Evolutionary conservation across 2,113 vertebrate species (phyloP).

Genomic region (Vicugna pacos): DNA sequence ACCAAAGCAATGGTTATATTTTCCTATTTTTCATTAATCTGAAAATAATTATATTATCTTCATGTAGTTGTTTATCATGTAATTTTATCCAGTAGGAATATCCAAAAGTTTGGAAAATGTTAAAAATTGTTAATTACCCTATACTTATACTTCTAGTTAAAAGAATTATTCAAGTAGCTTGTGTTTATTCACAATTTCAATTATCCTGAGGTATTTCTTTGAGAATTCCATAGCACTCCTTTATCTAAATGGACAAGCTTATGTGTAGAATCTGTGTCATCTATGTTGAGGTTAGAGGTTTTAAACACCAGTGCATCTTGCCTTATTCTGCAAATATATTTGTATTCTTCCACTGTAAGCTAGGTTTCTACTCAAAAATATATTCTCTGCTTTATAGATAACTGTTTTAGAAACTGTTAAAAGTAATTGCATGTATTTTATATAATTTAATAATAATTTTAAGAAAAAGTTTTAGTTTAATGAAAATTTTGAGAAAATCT

Average conservation of each 20-base stretch:
- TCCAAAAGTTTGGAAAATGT: background rate
- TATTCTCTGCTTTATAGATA: background rate
- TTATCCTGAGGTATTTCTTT: background rate
- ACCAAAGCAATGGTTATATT: background rate
- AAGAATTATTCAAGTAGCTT: background rate
- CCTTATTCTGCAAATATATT: background rate
- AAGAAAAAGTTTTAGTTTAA: too few relatives aligned
- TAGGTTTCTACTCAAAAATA: background rate
- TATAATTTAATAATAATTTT: background rate
- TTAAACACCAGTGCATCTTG: background rate
- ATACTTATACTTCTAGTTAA: background rate
- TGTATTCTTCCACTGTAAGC: background rate
- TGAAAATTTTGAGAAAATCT: background rate
- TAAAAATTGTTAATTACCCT: background rate
- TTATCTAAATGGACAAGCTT: background rate
- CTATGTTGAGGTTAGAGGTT: background rate
- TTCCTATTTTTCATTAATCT: constrained; percentile 42
- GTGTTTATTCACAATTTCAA: background rate
- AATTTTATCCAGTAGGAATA: background rate
- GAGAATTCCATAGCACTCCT: background rate
- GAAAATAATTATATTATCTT: background rate
- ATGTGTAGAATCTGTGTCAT: background rate
- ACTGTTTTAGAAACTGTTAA: background rate
- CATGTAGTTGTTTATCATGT: background rate
- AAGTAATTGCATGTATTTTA: background rate